Evolutionary conservation across 2,888 invertebrate genomes (phyloP), one percentile per base, ranked within the genome.

Genomic region (Strigamia transsilvanica): DNA sequence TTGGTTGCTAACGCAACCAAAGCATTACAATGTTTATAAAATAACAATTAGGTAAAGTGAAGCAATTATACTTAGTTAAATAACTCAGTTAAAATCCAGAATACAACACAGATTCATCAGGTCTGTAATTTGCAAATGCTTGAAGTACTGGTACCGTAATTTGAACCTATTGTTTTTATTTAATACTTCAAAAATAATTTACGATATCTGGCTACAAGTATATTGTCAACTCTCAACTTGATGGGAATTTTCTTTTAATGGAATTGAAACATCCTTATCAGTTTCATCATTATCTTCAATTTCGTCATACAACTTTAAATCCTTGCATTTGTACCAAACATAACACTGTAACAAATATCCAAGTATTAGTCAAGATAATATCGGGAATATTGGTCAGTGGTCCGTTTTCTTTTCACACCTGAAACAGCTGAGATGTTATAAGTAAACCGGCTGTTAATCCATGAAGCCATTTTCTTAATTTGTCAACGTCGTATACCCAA

Each of bases 401-500:
- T 13, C n/a, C 32, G 34, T 10, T 38, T 18, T n/a, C 7, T 27
- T 32, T 27, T 27, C 32, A 51, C 23, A 56, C 80, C 61, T 80
- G 56, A 51, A 46, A 80, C 7, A 80, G 12, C 15, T 56, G 34
- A 2, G 80, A 80, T 27, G 18, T 32, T 15, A 51, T 7, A n/a
- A 80, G 7, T n/a, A 80, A 51, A 4, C 10, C 61, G 13, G 84
- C 82, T 6, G 85, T 84, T 66, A 84, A 78, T 15, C 84, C 85
- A 51, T 85, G 85, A 32, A 85, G 73, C 73, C 84, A 83, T 46
- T 83, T 82, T 0, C 86, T 84, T 83, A 87, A 84, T 15, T 84
- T 84, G 56, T 84, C 82, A 46, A 85, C 85, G 82, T 87, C 86
- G 84, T 87, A 87, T 4, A 87, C 61, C 87, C 87, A 87, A 80